Evolutionary conservation across 2,888 invertebrate species (phyloP).

Genomic region (Hyposoter dolosus): DNA sequence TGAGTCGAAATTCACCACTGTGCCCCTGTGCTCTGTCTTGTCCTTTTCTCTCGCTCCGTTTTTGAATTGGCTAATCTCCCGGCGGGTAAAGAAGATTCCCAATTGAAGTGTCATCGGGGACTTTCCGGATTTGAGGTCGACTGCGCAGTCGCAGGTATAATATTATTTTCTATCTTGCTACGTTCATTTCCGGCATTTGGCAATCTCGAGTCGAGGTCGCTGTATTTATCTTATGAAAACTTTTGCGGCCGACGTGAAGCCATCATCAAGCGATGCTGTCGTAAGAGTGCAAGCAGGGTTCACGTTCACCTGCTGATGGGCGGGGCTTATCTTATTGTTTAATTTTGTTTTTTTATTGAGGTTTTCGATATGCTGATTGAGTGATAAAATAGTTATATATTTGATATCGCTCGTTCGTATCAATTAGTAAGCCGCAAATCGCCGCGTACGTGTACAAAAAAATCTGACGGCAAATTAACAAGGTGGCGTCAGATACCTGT

Average conservation of each 20-base stretch:
- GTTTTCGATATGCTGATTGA: not conserved
- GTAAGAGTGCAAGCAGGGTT: constrained; percentile 14
- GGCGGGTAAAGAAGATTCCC: not conserved
- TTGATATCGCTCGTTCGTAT: not conserved
- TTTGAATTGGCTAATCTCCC: too few species aligned
- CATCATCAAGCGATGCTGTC: not conserved
- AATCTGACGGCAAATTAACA: not conserved
- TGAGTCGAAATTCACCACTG: too few species aligned
- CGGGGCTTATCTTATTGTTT: not conserved
- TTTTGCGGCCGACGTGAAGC: not conserved
- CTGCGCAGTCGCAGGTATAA: not conserved
- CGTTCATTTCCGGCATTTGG: not conserved
- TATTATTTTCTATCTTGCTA: not conserved
- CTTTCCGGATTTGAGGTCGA: not conserved
- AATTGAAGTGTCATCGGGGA: not conserved
- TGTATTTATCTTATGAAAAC: not conserved
- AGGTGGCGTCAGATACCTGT: constrained; percentile 16
- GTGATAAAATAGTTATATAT: not conserved
- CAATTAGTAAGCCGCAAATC: not conserved
- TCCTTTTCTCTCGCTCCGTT: too few species aligned
- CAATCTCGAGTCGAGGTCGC: not conserved
- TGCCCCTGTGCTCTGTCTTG: too few species aligned
- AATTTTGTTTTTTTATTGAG: not conserved
- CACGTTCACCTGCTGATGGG: constrained; percentile 12
- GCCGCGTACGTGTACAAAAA: not conserved